Evolutionary conservation across 1,140 invertebrate genomes (phyloP).

Genomic region (Eulimnadia texana): DNA sequence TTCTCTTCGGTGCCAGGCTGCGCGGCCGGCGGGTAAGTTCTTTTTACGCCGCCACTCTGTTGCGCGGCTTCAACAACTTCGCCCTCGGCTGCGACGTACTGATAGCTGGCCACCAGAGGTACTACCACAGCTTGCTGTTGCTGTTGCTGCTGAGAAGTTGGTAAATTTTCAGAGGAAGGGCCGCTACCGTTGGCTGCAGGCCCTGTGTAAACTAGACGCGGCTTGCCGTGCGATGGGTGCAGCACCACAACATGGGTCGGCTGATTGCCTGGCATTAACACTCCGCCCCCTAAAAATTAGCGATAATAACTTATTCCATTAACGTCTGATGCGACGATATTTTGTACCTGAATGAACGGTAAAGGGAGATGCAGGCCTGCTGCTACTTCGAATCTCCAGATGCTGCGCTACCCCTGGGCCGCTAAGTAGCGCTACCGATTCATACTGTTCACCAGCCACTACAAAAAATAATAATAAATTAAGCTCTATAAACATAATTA

Average conservation of each 20-base stretch:
- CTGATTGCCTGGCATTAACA: conserved; percentile 10
- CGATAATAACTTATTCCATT: too few relatives aligned
- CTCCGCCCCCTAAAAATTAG: conserved; percentile 6
- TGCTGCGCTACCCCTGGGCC: conserved; percentile 19
- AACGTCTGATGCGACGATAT: too few relatives aligned
- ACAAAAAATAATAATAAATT: conserved; percentile 1
- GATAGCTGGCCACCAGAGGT: neutral
- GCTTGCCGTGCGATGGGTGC: conserved; percentile 6
- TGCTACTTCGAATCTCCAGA: conserved; percentile 5
- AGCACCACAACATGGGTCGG: conserved; percentile 14
- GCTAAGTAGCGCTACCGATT: conserved; percentile 15
- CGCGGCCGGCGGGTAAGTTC: conserved; percentile 7
- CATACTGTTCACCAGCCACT: conserved; percentile 11
- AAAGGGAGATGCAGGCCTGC: conserved; percentile 17
- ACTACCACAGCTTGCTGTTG: neutral
- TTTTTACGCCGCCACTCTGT: conserved; percentile 1
- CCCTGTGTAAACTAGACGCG: neutral
- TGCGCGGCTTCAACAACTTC: neutral
- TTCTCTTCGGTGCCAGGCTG: conserved; percentile 1
- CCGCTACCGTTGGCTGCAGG: neutral
- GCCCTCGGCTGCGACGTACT: neutral
- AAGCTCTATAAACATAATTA: too few relatives aligned
- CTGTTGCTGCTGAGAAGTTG: neutral
- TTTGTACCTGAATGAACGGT: neutral
- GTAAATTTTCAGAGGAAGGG: neutral